A percentile compares a stretch with the other conserved stretches of the same genome.
These are phyloP conservation scores for Trematomus bernacchii DNA, from an alignment of 2,797 vertebrate genomes.

Conservation along the genomic window DNA sequence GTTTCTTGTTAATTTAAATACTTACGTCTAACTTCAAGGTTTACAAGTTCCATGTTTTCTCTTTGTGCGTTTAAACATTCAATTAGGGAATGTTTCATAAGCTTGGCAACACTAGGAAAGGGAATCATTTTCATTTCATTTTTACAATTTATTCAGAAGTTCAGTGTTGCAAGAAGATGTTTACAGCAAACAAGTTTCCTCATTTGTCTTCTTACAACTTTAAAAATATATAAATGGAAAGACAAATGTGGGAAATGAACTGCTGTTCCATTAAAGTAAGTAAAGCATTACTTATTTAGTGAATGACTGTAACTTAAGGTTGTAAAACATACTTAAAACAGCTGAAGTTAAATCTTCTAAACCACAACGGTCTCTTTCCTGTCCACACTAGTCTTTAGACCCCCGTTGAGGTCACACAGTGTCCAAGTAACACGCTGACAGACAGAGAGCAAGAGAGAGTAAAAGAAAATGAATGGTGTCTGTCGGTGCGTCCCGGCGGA, in stretches of 20 bases:
- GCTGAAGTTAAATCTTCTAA: background rate
- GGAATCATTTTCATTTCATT: background rate
- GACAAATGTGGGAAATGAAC: background rate
- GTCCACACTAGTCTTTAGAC: background rate
- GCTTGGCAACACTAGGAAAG: background rate
- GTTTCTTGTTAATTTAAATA: background rate
- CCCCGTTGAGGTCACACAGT: conserved; percentile 6
- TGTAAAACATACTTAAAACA: too few relatives aligned
- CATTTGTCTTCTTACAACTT: background rate
- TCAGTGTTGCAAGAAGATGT: background rate
- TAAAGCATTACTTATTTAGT: background rate
- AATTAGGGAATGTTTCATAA: background rate
- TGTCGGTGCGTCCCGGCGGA: conserved; percentile 50
- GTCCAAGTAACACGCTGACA: conserved; percentile 10
- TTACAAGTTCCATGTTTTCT: background rate
- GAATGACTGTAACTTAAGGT: too few relatives aligned
- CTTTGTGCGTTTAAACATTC: background rate
- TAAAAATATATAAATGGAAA: background rate
- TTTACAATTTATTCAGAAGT: background rate
- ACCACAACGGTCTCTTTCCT: background rate
- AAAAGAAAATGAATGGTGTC: conserved; percentile 52
- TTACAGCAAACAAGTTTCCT: background rate
- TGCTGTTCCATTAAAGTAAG: background rate
- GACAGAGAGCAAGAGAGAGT: conserved; percentile 10
- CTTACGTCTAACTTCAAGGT: background rate